Evolutionary conservation across 30 jellyfish, hydroid and myxozoan species (phyloP), one percentile per base, ranked within the genome.

Genomic region (Hydractinia echinata): DNA sequence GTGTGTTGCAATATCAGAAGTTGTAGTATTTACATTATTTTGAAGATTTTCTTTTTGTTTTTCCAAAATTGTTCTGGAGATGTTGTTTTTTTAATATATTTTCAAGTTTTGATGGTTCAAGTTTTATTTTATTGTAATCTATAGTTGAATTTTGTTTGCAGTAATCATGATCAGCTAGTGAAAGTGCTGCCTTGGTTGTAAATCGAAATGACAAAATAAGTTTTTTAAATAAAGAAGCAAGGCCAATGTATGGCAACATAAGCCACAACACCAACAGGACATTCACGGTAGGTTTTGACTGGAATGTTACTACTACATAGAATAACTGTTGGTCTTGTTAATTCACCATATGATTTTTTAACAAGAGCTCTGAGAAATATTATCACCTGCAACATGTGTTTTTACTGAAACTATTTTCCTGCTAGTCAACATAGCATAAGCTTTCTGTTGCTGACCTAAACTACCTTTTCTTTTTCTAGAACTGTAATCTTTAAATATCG

Each of bases 231-330:
- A 62, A 62, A 62, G 73, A 15, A 62, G 30, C 16, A 62, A 15
- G 4, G 73, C 16, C 16, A 62, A 15, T 5, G 30, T 10, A 5
- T 62, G 73, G 10, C 73, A 62, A 50, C 73, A 62, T 62, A 62
- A 62, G 5, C 73, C 73, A 5, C 73, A 15, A 64, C n/a, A 15
- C 87, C 87, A 79, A 79, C 83, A 61, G 87, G 87, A 53, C 87
- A 79, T 19, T 79, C 84, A 79, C 83, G 66, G 53, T 4, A 66
- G 15, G 84, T 67, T 79, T 79, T 79, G 11, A 39, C 54, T 20
- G 87, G 83, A 10, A 61, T 6, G 39, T 66, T 30, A 51, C 66
- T 66, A 61, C 66, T 18, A 67, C 61, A 79, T 61, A 79, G n/a
- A 39, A 79, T 79, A 20, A 56, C 55, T 10, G 87, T 68, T 21